Conservation (phyloP, 2,797 vertebrate genomes). For the Oceanodroma leucorhoa region DNA sequence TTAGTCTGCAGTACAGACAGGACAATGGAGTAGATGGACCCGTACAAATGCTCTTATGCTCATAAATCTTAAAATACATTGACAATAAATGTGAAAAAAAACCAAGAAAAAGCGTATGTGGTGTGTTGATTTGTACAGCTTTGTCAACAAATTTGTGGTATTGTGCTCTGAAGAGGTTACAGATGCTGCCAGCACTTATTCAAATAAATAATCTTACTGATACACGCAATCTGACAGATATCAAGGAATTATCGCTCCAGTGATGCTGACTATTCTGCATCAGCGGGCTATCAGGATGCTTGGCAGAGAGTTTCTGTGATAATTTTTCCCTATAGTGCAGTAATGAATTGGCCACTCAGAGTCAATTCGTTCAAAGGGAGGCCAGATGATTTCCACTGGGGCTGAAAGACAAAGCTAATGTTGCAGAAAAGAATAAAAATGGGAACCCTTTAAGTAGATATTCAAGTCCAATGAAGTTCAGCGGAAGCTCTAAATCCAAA, state of each 20-base stretch:
- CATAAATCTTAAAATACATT: not conserved
- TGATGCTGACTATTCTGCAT: not conserved
- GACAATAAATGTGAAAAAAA: not conserved
- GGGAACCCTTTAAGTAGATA: not conserved
- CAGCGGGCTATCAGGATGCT: not conserved
- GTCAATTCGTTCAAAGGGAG: not conserved
- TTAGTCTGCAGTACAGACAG: not conserved
- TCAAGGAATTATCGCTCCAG: not conserved
- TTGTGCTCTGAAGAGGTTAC: not conserved
- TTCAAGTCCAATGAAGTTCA: not conserved
- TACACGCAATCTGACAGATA: not conserved
- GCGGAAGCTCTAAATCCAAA: not conserved
- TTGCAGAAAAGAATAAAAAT: constrained; percentile 26
- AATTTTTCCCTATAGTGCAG: not conserved
- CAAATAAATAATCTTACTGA: not conserved
- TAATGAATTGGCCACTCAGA: constrained; percentile 23
- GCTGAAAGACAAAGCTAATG: not conserved
- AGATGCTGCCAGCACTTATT: not conserved
- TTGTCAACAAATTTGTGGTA: not conserved
- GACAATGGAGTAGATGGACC: not conserved
- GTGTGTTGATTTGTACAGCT: not conserved
- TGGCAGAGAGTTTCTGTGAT: not conserved
- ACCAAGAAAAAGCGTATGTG: not conserved
- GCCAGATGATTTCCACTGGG: not conserved
- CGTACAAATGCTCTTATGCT: not conserved